These are phyloP conservation scores for Patagioenas fasciata DNA, from an alignment of 2,113 vertebrate genomes.

Conservation along the genomic window DNA sequence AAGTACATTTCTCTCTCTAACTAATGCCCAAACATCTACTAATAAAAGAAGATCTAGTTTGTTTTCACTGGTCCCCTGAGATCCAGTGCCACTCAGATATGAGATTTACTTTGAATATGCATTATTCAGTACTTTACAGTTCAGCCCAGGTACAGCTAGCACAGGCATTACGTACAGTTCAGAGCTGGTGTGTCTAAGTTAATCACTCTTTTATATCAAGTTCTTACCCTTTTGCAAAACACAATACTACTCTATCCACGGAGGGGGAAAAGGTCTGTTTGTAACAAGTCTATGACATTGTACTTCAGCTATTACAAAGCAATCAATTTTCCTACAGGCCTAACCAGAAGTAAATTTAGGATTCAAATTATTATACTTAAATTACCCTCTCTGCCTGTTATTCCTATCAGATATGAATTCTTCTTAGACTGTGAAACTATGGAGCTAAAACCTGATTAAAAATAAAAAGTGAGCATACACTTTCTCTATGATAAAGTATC, in stretches of 20 bases:
- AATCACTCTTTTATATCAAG: neutral
- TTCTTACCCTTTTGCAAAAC: neutral
- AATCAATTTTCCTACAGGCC: neutral
- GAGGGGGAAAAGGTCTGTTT: neutral
- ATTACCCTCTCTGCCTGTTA: slow-evolving; percentile 13
- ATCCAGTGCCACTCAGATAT: neutral
- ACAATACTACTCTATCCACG: neutral
- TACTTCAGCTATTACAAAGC: neutral
- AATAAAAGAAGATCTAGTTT: neutral
- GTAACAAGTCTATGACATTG: neutral
- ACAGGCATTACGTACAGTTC: neutral
- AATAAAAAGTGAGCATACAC: neutral
- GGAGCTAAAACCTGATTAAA: slow-evolving; percentile 5
- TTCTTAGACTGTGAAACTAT: neutral
- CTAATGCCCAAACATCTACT: neutral
- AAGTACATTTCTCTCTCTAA: neutral
- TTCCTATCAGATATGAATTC: neutral
- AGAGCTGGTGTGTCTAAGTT: neutral
- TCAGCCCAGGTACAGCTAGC: slow-evolving; percentile 17
- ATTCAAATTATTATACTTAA: slow-evolving; percentile 13
- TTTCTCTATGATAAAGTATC: neutral
- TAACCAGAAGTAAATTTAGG: neutral
- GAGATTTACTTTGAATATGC: neutral
- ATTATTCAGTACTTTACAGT: neutral
- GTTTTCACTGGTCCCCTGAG: neutral